phyloP scores from a whole-genome alignment of 2,113 vertebrate genomes.

The Colaptes auratus region DNA sequence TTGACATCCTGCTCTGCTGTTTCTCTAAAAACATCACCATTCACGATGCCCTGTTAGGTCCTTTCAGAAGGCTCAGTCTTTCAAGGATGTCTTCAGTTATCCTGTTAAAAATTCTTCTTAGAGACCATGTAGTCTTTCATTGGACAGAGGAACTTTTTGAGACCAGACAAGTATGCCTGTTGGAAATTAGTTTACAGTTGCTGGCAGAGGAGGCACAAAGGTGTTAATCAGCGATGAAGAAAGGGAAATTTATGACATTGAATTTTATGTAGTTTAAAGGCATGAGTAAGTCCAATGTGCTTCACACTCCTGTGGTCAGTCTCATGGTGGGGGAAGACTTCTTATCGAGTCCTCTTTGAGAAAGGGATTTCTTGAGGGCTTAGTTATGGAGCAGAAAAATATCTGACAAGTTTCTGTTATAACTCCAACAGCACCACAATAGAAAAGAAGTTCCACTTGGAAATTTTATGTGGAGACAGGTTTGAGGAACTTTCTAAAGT shows the following conservation, averaged over 20 bases:
- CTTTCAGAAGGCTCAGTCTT: conserved; percentile 10
- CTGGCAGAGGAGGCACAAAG: not conserved
- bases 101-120: not conserved
- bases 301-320: not conserved
- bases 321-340: not conserved
- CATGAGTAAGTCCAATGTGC: not conserved
- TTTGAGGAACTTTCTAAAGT: not conserved
- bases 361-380: not conserved
- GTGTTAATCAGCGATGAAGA: not conserved
- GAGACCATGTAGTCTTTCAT: not conserved
- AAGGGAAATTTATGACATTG: not conserved
- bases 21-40: conserved; percentile 36
- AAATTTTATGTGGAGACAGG: not conserved
- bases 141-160: not conserved
- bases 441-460: not conserved
- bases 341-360: not conserved
- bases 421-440: not conserved
- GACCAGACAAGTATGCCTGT: not conserved
- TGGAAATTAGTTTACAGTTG: not conserved
- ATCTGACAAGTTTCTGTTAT: not conserved
- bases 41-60: not conserved
- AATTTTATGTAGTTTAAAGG: not conserved
- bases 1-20: conserved; percentile 45
- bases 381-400: not conserved
- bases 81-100: conserved; percentile 3